These are phyloP conservation scores for Cheilosia pagana DNA, from an alignment of 2,888 invertebrate genomes.

Conservation along the genomic window DNA sequence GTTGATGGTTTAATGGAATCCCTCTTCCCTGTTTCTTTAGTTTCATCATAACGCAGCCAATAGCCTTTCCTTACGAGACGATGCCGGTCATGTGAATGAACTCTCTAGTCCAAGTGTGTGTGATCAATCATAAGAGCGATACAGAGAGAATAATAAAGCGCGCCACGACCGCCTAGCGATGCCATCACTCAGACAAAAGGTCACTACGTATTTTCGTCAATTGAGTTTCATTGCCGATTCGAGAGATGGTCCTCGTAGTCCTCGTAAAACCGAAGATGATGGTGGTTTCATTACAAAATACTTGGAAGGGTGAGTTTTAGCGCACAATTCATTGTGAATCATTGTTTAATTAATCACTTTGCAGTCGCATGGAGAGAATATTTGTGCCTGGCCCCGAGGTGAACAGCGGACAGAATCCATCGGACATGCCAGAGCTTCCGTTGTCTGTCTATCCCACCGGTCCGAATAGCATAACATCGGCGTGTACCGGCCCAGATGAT, in stretches of 20 bases:
- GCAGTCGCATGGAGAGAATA: conserved; percentile 81
- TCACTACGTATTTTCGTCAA: conserved; percentile 89
- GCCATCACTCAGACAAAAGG: conserved; percentile 89
- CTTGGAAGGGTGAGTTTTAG: conserved; percentile 86
- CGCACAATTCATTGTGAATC: background rate
- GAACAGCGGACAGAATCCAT: conserved; percentile 88
- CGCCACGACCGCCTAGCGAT: conserved; percentile 81
- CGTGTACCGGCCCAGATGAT: conserved; percentile 92
- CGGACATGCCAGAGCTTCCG: conserved; percentile 88
- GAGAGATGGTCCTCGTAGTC: conserved; percentile 82
- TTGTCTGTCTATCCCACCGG: conserved; percentile 85
- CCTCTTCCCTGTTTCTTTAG: conserved; percentile 33
- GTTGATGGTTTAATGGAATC: conserved; percentile 52
- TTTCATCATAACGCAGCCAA: conserved; percentile 11
- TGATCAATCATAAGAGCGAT: conserved; percentile 58
- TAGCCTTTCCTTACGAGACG: conserved; percentile 20
- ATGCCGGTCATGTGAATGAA: conserved; percentile 71
- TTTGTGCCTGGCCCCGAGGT: conserved; percentile 83
- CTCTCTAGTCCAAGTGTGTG: conserved; percentile 40
- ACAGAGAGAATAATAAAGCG: conserved; percentile 32
- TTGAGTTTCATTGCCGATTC: conserved; percentile 87
- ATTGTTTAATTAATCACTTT: conserved; percentile 23
- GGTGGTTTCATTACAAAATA: conserved; percentile 89
- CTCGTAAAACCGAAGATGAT: conserved; percentile 83
- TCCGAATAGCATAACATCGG: conserved; percentile 86